Percentiles rank a stretch among this genome's conserved stretches.
phyloP scores from a whole-genome alignment of 2,113 vertebrate genomes.

The Perca schrenkii region DNA sequence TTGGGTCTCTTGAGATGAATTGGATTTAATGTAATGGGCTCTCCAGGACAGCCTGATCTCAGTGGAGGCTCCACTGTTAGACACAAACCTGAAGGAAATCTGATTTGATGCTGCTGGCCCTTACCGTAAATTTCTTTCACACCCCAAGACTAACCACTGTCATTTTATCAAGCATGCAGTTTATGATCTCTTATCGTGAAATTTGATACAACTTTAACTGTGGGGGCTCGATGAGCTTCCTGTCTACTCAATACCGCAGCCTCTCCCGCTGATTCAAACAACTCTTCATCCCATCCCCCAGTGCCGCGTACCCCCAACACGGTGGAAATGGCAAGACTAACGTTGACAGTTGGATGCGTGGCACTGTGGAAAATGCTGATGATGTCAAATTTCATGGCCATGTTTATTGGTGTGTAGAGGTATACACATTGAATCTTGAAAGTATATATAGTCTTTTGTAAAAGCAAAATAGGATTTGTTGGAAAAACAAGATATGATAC shows the following conservation, averaged over 20 bases:
- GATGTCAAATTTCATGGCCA: slow-evolving; percentile 1
- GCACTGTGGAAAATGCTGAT: slow-evolving; percentile 10
- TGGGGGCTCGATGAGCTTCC: slow-evolving; percentile 6
- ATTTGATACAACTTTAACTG: slow-evolving; percentile 5
- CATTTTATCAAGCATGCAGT: slow-evolving; percentile 22
- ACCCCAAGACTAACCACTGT: not conserved
- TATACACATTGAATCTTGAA: not conserved
- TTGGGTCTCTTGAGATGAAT: slow-evolving; percentile 12
- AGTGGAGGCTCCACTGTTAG: slow-evolving; percentile 4
- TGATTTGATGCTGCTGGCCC: not conserved
- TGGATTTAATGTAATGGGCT: slow-evolving; percentile 10
- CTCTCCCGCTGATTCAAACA: not conserved
- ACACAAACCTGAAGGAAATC: slow-evolving; percentile 28
- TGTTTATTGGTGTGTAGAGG: not conserved
- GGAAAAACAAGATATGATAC: not conserved
- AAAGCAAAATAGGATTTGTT: not conserved
- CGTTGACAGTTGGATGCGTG: slow-evolving; percentile 12
- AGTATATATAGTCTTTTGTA: not conserved
- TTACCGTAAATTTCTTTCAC: not conserved
- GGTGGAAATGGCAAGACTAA: slow-evolving; percentile 12
- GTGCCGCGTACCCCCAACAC: not conserved
- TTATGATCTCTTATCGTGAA: not conserved
- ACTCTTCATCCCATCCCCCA: not conserved
- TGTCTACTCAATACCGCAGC: not conserved
- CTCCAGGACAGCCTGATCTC: slow-evolving; percentile 4